phyloP scores from a whole-genome alignment of 2,797 vertebrate genomes.

The Myotis vivesi region DNA sequence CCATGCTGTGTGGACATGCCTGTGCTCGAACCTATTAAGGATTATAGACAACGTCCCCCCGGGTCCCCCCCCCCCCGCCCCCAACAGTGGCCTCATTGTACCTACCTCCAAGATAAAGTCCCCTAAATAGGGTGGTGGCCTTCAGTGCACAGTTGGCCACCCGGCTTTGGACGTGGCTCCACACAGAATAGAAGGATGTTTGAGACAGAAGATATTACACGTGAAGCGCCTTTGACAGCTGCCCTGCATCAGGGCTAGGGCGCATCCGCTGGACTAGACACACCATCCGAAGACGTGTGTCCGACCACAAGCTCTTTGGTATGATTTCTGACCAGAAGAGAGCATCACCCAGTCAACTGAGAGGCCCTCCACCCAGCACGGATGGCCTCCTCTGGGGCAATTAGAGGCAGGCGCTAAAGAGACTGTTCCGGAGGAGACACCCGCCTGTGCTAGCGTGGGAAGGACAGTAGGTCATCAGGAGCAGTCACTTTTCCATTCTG shows the following conservation, averaged over 20 bases:
- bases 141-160: background rate
- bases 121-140: background rate
- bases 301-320: background rate
- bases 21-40: background rate
- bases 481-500: background rate
- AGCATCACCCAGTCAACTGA: background rate
- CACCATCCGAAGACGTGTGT: background rate
- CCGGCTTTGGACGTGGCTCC: background rate
- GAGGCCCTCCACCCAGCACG: background rate
- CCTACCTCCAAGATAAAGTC: slow-evolving; percentile 60
- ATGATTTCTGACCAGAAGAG: background rate
- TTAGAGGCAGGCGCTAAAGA: background rate
- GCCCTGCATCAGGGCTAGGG: background rate
- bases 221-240: too few species aligned
- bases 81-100: background rate
- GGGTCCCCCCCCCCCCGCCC: rapidly evolving
- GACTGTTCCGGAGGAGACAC: background rate
- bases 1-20: slow-evolving; percentile 18
- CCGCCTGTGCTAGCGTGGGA: background rate
- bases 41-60: background rate
- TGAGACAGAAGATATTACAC: background rate
- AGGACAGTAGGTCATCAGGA: slow-evolving; percentile 61
- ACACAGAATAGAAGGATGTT: too few species aligned
- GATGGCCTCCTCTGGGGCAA: slow-evolving; percentile 48
- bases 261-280: background rate